Conservation (phyloP, 1,140 invertebrate species). For the Drosophila lowei region DNA sequence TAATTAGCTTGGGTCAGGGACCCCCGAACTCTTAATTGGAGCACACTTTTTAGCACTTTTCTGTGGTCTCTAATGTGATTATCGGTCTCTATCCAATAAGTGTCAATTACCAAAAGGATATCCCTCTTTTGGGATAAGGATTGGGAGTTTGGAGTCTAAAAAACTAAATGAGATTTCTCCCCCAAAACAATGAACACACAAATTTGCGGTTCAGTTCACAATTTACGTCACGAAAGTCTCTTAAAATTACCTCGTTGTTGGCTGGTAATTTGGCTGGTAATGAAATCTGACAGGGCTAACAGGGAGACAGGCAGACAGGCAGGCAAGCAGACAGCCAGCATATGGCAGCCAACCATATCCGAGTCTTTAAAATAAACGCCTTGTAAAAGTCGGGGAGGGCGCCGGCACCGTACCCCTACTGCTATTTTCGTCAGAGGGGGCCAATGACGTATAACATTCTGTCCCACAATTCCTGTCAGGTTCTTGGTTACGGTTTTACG, state of each 20-base stretch:
- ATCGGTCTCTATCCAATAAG: slow-evolving; percentile 54
- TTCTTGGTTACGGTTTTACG: too few relatives aligned
- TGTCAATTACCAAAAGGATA: slow-evolving; percentile 50
- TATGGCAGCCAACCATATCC: too few relatives aligned
- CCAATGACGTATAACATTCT: slow-evolving; percentile 6
- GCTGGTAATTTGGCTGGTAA: slow-evolving; percentile 36
- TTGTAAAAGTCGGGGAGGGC: slow-evolving; percentile 2
- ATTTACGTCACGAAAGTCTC: slow-evolving; percentile 41
- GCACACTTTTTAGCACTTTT: slow-evolving; percentile 3
- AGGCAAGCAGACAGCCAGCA: slow-evolving; percentile 1
- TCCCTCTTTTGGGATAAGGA: slow-evolving; percentile 7
- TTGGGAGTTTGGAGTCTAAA: neutral
- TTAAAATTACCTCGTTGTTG: slow-evolving; percentile 25
- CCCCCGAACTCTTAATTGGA: slow-evolving; percentile 4
- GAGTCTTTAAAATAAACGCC: slow-evolving; percentile 33
- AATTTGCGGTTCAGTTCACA: slow-evolving; percentile 33
- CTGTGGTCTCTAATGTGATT: slow-evolving; percentile 38
- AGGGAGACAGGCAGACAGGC: slow-evolving; percentile 3
- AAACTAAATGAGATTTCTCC: slow-evolving; percentile 26
- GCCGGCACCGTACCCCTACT: neutral
- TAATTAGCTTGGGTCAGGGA: slow-evolving; percentile 37
- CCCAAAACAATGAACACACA: slow-evolving; percentile 4
- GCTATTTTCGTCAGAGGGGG: slow-evolving; percentile 4
- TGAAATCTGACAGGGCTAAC: slow-evolving; percentile 52
- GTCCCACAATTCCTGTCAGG: too few relatives aligned